phyloP scores from a whole-genome alignment of 2,888 invertebrate species.

The Mellilla xanthometata region DNA sequence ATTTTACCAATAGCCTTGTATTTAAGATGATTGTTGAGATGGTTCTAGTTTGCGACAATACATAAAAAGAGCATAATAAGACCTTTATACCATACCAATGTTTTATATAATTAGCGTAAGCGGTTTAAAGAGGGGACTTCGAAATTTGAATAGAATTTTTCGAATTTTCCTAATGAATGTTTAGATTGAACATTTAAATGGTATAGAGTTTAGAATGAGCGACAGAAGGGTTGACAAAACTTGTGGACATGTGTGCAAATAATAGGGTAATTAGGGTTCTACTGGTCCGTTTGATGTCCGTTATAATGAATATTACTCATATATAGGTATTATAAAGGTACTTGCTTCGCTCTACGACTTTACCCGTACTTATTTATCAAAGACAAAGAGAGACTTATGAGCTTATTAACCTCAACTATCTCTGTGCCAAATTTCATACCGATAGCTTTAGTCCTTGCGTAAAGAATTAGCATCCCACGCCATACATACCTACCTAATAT shows the following conservation, averaged over 20 bases:
- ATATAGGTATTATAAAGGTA: too few species aligned
- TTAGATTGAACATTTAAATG: slow-evolving; percentile 74
- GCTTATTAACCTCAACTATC: too few species aligned
- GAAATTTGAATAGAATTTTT: slow-evolving; percentile 58
- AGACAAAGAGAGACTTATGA: too few species aligned
- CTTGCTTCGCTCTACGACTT: too few species aligned
- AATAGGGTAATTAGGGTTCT: slow-evolving; percentile 50
- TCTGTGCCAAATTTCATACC: too few species aligned
- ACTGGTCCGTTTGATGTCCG: slow-evolving; percentile 39
- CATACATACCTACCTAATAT: too few species aligned
- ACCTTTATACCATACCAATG: slow-evolving; percentile 58
- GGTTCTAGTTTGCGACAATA: slow-evolving; percentile 11
- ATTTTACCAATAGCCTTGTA: too few species aligned
- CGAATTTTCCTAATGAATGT: slow-evolving; percentile 71
- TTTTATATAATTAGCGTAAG: slow-evolving; percentile 80
- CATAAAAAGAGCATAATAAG: slow-evolving; percentile 42
- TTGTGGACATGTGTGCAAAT: slow-evolving; percentile 74
- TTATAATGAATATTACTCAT: too few species aligned
- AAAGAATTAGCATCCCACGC: too few species aligned
- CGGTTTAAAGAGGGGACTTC: slow-evolving; percentile 64
- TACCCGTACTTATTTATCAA: too few species aligned
- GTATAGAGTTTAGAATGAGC: slow-evolving; percentile 67
- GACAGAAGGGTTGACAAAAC: slow-evolving; percentile 45
- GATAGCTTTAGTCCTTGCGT: too few species aligned
- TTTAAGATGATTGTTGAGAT: too few species aligned